Percentiles rank a stretch among this genome's conserved stretches.
Evolutionary conservation across 2,113 vertebrate genomes (phyloP).

Genomic region (Chaetops frenatus): DNA sequence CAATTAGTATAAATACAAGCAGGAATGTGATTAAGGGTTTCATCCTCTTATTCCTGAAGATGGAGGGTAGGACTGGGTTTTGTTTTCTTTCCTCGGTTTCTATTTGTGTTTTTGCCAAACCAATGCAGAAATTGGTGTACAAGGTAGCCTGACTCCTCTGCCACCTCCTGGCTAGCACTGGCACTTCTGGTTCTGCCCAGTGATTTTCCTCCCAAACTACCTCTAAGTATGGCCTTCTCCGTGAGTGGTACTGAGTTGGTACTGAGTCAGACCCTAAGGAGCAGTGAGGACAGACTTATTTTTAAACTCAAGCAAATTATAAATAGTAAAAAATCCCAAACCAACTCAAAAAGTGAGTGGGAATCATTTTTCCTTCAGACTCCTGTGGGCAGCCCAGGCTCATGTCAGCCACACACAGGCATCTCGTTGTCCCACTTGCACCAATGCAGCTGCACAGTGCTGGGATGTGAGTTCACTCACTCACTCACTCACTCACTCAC

Average conservation of each 20-base stretch:
- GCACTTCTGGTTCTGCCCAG: not conserved
- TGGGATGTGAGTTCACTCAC: not conserved
- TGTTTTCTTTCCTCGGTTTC: not conserved
- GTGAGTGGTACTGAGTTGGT: not conserved
- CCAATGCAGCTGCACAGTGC: fast-evolving
- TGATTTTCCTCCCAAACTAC: not conserved
- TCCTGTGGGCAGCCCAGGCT: not conserved
- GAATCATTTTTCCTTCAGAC: not conserved
- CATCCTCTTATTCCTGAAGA: not conserved
- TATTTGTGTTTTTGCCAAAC: not conserved
- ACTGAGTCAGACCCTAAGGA: not conserved
- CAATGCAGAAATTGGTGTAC: not conserved
- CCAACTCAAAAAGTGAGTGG: not conserved
- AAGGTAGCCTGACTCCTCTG: slow-evolving; percentile 5
- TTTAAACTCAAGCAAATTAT: not conserved
- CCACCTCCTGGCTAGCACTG: slow-evolving; percentile 42
- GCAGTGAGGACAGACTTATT: not conserved
- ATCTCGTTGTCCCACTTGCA: fast-evolving
- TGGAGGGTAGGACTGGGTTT: not conserved
- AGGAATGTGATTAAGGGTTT: slow-evolving; percentile 39
- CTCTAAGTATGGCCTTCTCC: not conserved
- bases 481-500: not conserved
- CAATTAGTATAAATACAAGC: slow-evolving; percentile 59
- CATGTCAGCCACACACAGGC: not conserved
- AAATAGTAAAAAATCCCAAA: not conserved